phyloP scores from a whole-genome alignment of 2,888 invertebrate species.

The Yponomeuta cagnagella region DNA sequence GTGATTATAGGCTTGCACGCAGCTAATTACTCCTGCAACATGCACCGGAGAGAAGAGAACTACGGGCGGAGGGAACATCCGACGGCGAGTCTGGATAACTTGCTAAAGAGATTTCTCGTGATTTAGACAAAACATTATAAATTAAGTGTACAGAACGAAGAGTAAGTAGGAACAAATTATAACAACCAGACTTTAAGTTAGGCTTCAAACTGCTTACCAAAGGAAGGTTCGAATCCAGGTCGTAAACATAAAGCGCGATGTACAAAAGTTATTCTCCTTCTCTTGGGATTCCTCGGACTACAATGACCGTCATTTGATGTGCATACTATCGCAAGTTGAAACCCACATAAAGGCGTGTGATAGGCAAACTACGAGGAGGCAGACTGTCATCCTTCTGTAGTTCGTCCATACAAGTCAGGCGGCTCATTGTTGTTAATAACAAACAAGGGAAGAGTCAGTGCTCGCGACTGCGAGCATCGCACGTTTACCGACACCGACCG shows the following conservation, averaged over 20 bases:
- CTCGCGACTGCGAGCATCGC: conserved; percentile 48
- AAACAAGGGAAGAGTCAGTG: conserved; percentile 59
- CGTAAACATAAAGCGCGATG: too few relatives aligned
- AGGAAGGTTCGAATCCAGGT: too few relatives aligned
- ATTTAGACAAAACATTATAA: background rate
- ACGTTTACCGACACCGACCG: conserved; percentile 30
- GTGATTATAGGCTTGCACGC: conserved; percentile 69
- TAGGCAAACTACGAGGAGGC: background rate
- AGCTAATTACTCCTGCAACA: conserved; percentile 67
- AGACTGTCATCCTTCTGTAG: background rate
- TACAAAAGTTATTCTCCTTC: too few relatives aligned
- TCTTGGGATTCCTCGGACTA: too few relatives aligned
- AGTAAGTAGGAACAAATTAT: too few relatives aligned
- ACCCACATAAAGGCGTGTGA: too few relatives aligned
- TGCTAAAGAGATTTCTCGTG: background rate
- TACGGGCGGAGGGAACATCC: background rate
- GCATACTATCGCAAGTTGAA: too few relatives aligned
- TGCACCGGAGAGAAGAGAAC: conserved; percentile 30
- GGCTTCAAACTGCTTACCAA: too few relatives aligned
- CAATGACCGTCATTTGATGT: too few relatives aligned
- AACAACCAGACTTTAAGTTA: too few relatives aligned
- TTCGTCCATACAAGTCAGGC: conserved; percentile 16
- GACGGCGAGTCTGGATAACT: background rate
- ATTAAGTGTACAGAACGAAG: too few relatives aligned
- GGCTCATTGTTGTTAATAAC: conserved; percentile 64